Percentiles rank a stretch among this genome's conserved stretches.
These are phyloP conservation scores for Todiramphus chloris DNA, from an alignment of 2,113 vertebrate genomes.

Conservation along the genomic window DNA sequence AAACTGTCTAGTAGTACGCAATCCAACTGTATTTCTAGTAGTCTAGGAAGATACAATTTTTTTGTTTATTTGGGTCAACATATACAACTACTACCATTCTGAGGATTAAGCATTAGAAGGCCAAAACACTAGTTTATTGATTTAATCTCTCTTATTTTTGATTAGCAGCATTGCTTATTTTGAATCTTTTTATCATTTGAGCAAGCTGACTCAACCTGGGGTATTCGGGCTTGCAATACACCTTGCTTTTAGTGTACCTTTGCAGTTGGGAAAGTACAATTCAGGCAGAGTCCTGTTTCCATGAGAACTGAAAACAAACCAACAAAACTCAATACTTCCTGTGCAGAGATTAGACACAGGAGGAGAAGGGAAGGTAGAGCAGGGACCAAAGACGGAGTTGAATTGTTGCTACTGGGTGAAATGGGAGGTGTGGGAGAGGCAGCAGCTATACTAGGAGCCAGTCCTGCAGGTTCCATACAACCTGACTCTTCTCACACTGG, in stretches of 20 bases:
- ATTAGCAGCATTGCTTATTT: background rate
- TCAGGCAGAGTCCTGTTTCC: background rate
- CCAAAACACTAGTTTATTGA: background rate
- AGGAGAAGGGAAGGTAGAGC: background rate
- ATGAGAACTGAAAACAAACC: background rate
- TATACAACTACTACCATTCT: background rate
- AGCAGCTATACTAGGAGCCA: background rate
- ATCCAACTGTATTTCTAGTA: background rate
- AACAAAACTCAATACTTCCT: background rate
- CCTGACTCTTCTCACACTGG: rapidly evolving
- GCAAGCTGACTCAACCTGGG: background rate
- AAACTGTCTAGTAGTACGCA: background rate
- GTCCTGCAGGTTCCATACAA: background rate
- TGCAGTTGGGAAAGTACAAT: background rate
- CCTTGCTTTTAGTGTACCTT: background rate
- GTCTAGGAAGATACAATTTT: background rate
- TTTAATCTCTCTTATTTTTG: background rate
- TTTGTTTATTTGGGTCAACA: background rate
- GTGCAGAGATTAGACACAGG: background rate
- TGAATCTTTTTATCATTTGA: background rate
- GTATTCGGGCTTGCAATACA: background rate
- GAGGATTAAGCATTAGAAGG: background rate
- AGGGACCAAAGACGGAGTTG: background rate
- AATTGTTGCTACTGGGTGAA: background rate
- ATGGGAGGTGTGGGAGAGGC: background rate